Evolutionary conservation across 1,140 invertebrate species (phyloP).

Genomic region (Watersipora subatra): DNA sequence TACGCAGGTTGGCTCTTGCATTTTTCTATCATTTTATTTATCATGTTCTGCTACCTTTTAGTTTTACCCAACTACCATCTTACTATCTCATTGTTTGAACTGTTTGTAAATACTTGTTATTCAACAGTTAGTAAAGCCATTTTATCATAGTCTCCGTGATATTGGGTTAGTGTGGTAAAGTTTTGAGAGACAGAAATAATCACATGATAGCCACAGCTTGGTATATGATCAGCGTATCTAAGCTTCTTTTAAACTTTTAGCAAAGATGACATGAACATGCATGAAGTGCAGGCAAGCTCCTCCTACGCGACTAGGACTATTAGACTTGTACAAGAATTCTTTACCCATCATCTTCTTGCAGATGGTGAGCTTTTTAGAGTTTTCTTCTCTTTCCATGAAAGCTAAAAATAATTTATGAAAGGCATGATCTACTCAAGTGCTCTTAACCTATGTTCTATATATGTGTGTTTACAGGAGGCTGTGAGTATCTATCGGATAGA

Average conservation of each 20-base stretch:
- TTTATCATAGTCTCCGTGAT: too few species aligned
- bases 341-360: background rate
- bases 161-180: too few species aligned
- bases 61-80: too few species aligned
- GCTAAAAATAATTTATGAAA: too few species aligned
- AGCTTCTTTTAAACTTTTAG: background rate
- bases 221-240: too few species aligned
- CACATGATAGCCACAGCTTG: too few species aligned
- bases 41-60: background rate
- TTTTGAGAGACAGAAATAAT: too few species aligned
- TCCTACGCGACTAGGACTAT: background rate
- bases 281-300: background rate
- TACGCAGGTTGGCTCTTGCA: constrained; percentile 18
- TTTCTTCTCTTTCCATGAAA: background rate
- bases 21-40: background rate
- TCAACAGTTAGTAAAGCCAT: too few species aligned
- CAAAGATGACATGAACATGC: background rate
- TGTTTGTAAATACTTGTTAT: too few species aligned
- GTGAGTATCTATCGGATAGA: constrained; percentile 33
- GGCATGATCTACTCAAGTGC: too few species aligned
- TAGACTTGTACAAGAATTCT: background rate
- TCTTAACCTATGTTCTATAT: constrained; percentile 11
- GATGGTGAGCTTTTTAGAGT: background rate
- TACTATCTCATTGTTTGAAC: too few species aligned
- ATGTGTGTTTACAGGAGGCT: constrained; percentile 15